Percentiles rank a stretch among this genome's conserved stretches.
Conservation (phyloP, 23 tunicate species). For the Trididemnum nubilum region DNA sequence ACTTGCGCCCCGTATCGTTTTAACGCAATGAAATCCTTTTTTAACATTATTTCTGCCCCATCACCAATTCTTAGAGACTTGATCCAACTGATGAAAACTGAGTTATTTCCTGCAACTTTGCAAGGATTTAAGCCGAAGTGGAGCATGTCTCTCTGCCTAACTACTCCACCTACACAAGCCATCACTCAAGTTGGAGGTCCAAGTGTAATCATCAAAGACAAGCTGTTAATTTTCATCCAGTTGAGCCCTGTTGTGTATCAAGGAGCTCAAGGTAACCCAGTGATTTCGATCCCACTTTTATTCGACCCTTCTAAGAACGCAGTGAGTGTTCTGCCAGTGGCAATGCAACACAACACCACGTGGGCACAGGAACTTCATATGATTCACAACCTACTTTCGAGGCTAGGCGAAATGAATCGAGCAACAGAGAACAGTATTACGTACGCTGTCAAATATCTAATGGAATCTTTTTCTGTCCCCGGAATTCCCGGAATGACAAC, state of each 20-base stretch:
- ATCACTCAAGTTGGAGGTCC: slow-evolving; percentile 53
- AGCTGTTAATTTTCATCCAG: slow-evolving; percentile 60
- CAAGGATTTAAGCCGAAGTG: slow-evolving; percentile 47
- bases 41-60: slow-evolving; percentile 68
- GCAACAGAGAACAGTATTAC: slow-evolving; percentile 15
- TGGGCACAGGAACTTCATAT: slow-evolving; percentile 28
- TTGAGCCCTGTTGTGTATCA: slow-evolving; percentile 25
- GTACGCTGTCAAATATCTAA: slow-evolving; percentile 23
- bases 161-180: slow-evolving; percentile 59
- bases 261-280: background rate
- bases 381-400: background rate
- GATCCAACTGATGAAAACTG: slow-evolving; percentile 73
- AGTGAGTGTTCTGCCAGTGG: slow-evolving; percentile 39
- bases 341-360: slow-evolving; percentile 16
- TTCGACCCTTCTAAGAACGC: slow-evolving; percentile 24
- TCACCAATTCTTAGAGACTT: slow-evolving; percentile 55
- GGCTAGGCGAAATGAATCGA: slow-evolving; percentile 26
- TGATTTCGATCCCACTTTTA: slow-evolving; percentile 38
- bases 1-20: slow-evolving; percentile 51
- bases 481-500: background rate
- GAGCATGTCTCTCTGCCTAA: slow-evolving; percentile 63
- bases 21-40: slow-evolving; percentile 49
- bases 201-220: slow-evolving; percentile 67
- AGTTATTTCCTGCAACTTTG: slow-evolving; percentile 20
- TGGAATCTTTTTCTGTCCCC: slow-evolving; percentile 23